These are phyloP conservation scores for Pituophis catenifer DNA, from an alignment of 2,113 vertebrate genomes.

Conservation along the genomic window DNA sequence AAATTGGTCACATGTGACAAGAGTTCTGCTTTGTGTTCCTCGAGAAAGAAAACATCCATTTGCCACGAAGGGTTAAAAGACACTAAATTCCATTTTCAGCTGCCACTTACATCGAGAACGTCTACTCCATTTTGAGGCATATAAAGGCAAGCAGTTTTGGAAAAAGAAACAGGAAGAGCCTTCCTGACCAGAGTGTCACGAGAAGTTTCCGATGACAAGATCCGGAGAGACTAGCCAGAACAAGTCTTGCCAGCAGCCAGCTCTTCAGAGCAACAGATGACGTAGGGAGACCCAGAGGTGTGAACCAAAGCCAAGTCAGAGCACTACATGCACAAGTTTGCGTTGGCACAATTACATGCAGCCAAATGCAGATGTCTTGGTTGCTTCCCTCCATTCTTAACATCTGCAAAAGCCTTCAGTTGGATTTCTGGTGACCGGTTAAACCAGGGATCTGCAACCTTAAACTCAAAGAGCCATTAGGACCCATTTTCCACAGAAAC, in stretches of 20 bases:
- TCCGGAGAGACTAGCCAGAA: neutral
- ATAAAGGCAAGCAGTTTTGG: neutral
- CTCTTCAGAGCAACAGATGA: neutral
- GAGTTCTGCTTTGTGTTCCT: neutral
- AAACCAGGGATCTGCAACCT: neutral
- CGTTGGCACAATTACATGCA: too few relatives aligned
- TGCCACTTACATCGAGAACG: neutral
- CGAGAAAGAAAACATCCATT: neutral
- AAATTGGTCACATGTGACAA: neutral
- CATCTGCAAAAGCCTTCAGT: neutral
- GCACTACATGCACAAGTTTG: neutral
- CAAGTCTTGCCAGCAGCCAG: neutral
- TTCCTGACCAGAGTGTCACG: neutral
- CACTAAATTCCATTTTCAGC: neutral
- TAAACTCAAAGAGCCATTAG: too few relatives aligned
- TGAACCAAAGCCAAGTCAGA: neutral
- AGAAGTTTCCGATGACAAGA: slow-evolving; percentile 10
- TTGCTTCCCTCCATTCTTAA: neutral
- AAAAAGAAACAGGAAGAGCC: slow-evolving; percentile 7
- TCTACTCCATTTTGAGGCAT: slow-evolving; percentile 7
- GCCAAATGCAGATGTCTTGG: neutral
- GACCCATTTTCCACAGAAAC: too few relatives aligned
- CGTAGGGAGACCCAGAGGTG: neutral
- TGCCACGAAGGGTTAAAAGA: neutral
- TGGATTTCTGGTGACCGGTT: neutral